These are phyloP conservation scores for Calosoma granatense DNA, from an alignment of 1,140 invertebrate genomes.

Conservation along the genomic window DNA sequence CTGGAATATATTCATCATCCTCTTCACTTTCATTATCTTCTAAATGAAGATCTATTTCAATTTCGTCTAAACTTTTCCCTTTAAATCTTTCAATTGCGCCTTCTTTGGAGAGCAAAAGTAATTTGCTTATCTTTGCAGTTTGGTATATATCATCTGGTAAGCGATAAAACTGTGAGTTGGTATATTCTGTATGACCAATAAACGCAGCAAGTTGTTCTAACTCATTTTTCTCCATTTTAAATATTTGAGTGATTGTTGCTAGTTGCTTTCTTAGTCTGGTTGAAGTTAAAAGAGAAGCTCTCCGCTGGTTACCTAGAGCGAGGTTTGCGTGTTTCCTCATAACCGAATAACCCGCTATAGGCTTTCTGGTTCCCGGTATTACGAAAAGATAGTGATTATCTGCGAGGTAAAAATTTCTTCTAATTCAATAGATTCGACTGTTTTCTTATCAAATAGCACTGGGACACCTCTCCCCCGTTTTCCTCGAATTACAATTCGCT, in stretches of 20 bases:
- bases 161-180: neutral
- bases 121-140: constrained; percentile 9
- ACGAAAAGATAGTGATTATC: constrained; percentile 21
- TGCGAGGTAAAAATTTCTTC: constrained; percentile 11
- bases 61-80: constrained; percentile 13
- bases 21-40: neutral
- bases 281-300: constrained; percentile 19
- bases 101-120: constrained; percentile 15
- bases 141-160: constrained; percentile 10
- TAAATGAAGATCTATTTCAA: constrained; percentile 12
- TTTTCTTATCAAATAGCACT: constrained; percentile 18
- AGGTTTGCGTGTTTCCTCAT: constrained; percentile 23
- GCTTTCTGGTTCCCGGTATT: constrained; percentile 16
- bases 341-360: constrained; percentile 25
- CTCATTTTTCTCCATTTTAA: constrained; percentile 24
- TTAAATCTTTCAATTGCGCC: constrained; percentile 11
- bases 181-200: constrained; percentile 23
- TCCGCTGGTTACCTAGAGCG: constrained; percentile 22
- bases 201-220: constrained; percentile 25
- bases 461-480: constrained; percentile 19
- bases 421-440: constrained; percentile 14
- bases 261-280: constrained; percentile 24
- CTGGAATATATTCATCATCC: neutral
- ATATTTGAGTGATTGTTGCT: constrained; percentile 28
- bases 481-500: constrained; percentile 16